Evolutionary conservation across 2,797 vertebrate species (phyloP).

Genomic region (Sciurus vulgaris): DNA sequence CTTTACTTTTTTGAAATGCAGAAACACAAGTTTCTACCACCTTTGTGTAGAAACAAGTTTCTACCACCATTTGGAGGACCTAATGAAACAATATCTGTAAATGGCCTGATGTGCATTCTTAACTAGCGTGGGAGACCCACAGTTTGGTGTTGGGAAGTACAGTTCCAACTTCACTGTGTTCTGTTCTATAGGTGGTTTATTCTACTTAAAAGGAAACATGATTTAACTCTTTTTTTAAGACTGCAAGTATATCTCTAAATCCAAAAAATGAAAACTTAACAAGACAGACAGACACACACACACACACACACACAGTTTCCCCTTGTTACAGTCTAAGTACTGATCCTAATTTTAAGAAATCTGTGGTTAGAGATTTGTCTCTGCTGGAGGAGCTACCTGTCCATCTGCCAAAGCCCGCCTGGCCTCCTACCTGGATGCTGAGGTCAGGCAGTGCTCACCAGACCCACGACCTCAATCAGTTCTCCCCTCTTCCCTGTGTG

Average conservation of each 20-base stretch:
- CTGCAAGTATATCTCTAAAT: background rate
- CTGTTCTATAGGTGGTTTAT: background rate
- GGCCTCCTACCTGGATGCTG: background rate
- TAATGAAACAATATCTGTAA: background rate
- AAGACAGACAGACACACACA: background rate
- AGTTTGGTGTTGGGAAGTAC: background rate
- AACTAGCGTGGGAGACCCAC: background rate
- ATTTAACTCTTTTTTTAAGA: constrained; percentile 29
- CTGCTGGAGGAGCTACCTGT: background rate
- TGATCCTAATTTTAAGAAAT: background rate
- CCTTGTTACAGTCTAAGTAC: background rate
- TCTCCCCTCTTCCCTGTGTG: background rate
- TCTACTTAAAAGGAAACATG: background rate
- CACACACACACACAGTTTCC: no score
- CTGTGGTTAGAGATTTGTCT: background rate
- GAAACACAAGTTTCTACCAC: background rate
- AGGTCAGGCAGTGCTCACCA: no score
- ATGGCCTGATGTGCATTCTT: background rate
- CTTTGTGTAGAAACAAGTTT: background rate
- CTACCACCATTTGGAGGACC: background rate
- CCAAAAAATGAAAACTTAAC: background rate
- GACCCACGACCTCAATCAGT: background rate
- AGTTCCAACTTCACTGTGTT: background rate
- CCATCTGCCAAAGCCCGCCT: background rate
- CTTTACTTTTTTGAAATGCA: constrained; percentile 16